phyloP scores from a whole-genome alignment of 2,113 vertebrate genomes.

The Sula dactylatra region DNA sequence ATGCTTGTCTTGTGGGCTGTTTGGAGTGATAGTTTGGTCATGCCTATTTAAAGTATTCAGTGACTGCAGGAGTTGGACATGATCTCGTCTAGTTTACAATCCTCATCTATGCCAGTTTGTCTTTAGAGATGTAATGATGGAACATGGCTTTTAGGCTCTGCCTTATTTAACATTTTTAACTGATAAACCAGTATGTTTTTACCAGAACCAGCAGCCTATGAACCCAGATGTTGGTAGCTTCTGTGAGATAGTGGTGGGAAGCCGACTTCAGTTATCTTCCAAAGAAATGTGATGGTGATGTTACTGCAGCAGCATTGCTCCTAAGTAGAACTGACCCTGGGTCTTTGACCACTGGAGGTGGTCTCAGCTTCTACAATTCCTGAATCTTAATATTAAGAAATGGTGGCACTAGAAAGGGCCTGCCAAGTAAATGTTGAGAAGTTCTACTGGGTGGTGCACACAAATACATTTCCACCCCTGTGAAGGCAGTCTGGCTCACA shows the following conservation, averaged over 20 bases:
- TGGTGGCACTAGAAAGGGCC: neutral
- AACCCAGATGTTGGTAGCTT: neutral
- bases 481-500: neutral
- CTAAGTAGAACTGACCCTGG: neutral
- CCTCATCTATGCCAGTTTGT: neutral
- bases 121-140: neutral
- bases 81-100: accelerated
- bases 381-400: neutral
- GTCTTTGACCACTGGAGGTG: neutral
- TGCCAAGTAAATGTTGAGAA: neutral
- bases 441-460: accelerated
- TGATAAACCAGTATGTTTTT: neutral
- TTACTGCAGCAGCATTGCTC: neutral
- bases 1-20: neutral
- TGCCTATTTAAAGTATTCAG: neutral
- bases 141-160: neutral
- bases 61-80: neutral
- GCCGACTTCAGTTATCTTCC: accelerated
- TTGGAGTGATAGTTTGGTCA: neutral
- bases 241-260: neutral
- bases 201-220: neutral
- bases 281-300: accelerated
- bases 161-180: neutral
- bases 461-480: neutral
- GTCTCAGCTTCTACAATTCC: neutral